Evolutionary conservation across 1,140 invertebrate species (phyloP), one percentile per base, ranked within the genome.

Genomic region (Drosophila pectinifera): DNA sequence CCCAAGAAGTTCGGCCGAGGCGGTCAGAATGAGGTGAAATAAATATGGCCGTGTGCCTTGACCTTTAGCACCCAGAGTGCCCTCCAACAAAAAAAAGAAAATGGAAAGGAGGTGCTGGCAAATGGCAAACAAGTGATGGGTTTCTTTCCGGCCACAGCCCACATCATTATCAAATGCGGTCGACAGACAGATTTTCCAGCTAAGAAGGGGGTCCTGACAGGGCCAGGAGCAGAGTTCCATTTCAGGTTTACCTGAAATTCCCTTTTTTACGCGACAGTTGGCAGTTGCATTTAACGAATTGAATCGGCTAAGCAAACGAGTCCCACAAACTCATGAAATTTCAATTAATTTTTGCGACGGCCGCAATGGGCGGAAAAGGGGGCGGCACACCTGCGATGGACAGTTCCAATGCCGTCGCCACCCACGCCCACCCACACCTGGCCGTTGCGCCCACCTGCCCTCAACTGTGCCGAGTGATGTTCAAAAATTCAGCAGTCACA

Each of bases 11-110:
- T 56, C 24, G n/a, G 28, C 14, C 42, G 20, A 54, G 51, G 51
- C 20, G 22, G 36, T 42, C 24, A n/a, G 38, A 31, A n/a, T 49
- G 18, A 53, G 24, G 36, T 28, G 48, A 36, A 68, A 68, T 55
- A 69, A 31, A 49, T 49, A 51, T 48, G 51, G 57, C 51, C 69
- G 5, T 39, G 45, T 73, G 42, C 82, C 82, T 86, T 86, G 82
- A 86, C 82, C 82, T 86, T 86, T 86, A 24, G 20, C 41, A 46
- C 41, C 31, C 42, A 46, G 28, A 28, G 28, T 28, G 28, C 56
- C 57, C 31, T 36, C 24, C 1, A 41, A 5, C 11, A n/a, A 6
- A 22, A 63, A 48, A 26, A 45, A 8, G 28, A 31, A 10, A 34
- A 7, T 5, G 26, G 26, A 7, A 48, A 56, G 65, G 57, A 36